phyloP scores from a whole-genome alignment of 2,113 vertebrate genomes.

The Microcebus lehilahytsara region DNA sequence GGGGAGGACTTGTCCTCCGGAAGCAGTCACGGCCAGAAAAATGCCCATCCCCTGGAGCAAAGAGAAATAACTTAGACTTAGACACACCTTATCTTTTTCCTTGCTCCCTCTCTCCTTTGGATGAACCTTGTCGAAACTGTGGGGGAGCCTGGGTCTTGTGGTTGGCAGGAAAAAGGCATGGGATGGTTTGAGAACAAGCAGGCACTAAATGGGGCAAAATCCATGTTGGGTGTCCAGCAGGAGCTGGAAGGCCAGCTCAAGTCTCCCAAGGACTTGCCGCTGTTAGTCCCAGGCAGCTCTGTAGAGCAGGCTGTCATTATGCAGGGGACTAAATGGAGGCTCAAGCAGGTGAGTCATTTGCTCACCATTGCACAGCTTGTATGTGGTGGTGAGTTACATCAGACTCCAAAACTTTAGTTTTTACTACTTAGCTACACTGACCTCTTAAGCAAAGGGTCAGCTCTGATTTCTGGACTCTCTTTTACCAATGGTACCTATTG shows the following conservation, averaged over 20 bases:
- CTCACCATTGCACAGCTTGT: accelerated
- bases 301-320: not conserved
- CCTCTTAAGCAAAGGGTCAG: not conserved
- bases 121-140: not conserved
- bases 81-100: not conserved
- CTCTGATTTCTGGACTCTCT: not conserved
- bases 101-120: not conserved
- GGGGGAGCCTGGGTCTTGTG: not conserved
- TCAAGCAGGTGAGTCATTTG: not conserved
- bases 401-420: not conserved
- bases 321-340: not conserved
- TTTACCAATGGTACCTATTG: not conserved
- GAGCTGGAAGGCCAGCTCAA: not conserved
- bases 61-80: not conserved
- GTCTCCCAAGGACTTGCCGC: accelerated
- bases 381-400: not conserved
- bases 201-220: not conserved
- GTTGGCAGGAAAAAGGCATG: not conserved
- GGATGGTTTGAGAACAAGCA: not conserved
- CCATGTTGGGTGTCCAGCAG: accelerated
- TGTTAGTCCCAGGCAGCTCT: not conserved
- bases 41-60: not conserved
- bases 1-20: not conserved
- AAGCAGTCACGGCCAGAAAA: not conserved
- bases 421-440: not conserved